Evolutionary conservation across 2,113 vertebrate species (phyloP).

Genomic region (Pan paniscus): DNA sequence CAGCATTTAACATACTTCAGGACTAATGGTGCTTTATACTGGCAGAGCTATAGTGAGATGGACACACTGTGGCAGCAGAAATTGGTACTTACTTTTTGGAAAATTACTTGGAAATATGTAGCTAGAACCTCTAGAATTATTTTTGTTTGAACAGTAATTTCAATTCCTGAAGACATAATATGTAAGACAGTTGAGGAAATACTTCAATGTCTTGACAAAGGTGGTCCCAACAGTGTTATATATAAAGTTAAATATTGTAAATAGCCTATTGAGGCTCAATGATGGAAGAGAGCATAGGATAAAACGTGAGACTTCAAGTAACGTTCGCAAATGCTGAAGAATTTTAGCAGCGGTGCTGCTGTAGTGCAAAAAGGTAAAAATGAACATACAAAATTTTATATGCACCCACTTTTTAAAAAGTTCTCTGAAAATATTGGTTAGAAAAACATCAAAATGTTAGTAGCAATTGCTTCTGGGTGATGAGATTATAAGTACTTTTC

Average conservation of each 20-base stretch:
- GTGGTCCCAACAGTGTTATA: background rate
- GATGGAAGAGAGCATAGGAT: background rate
- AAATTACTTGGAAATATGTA: slow-evolving; percentile 2
- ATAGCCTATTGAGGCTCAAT: background rate
- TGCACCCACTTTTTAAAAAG: background rate
- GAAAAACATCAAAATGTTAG: background rate
- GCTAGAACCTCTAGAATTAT: background rate
- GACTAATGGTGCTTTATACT: background rate
- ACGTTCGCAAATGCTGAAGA: background rate
- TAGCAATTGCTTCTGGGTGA: background rate
- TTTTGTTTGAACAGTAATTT: background rate
- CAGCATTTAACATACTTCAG: background rate
- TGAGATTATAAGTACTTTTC: background rate
- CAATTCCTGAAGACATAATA: background rate
- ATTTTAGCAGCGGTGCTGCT: background rate
- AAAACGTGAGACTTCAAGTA: background rate
- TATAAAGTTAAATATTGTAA: background rate
- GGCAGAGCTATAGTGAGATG: background rate
- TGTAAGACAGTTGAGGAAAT: background rate
- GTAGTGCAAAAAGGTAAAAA: background rate
- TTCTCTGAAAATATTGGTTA: background rate
- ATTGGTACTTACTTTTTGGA: background rate
- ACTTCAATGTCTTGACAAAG: background rate
- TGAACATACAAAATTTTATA: background rate
- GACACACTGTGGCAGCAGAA: too few species aligned